phyloP scores from a whole-genome alignment of 2,113 vertebrate genomes.

The Lycaon pictus region DNA sequence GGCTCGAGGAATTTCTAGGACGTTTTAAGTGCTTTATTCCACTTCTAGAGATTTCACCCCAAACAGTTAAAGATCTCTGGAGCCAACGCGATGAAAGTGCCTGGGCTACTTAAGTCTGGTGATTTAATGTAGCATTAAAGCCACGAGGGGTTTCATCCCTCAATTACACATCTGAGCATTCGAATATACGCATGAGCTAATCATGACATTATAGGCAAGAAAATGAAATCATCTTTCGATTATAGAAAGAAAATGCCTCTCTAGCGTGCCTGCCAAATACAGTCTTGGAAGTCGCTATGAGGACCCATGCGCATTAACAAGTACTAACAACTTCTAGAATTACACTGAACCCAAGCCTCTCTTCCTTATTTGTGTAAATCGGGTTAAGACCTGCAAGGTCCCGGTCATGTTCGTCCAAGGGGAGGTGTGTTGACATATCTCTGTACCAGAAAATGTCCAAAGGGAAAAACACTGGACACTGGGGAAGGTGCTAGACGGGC shows the following conservation, averaged over 20 bases:
- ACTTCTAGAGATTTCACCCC: background rate
- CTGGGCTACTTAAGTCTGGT: background rate
- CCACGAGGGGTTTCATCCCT: background rate
- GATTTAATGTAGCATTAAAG: background rate
- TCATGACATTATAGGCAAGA: background rate
- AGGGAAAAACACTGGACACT: background rate
- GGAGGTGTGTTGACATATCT: no score
- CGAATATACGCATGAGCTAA: fast-evolving
- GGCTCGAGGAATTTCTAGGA: background rate
- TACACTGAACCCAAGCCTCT: fast-evolving
- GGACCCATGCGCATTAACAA: fast-evolving
- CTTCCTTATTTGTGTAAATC: background rate
- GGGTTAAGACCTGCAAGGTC: background rate
- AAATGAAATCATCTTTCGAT: background rate
- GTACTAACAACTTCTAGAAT: background rate
- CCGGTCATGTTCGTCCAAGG: no score
- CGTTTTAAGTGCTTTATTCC: fast-evolving
- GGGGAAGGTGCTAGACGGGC: fast-evolving
- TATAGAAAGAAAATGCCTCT: background rate
- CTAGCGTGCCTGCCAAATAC: background rate
- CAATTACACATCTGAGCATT: no score
- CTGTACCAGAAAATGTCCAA: background rate
- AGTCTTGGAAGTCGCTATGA: background rate
- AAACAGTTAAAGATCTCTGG: background rate
- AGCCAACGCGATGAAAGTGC: background rate